phyloP scores from a whole-genome alignment of 2,888 invertebrate species.

The Lasioglossum vierecki region DNA sequence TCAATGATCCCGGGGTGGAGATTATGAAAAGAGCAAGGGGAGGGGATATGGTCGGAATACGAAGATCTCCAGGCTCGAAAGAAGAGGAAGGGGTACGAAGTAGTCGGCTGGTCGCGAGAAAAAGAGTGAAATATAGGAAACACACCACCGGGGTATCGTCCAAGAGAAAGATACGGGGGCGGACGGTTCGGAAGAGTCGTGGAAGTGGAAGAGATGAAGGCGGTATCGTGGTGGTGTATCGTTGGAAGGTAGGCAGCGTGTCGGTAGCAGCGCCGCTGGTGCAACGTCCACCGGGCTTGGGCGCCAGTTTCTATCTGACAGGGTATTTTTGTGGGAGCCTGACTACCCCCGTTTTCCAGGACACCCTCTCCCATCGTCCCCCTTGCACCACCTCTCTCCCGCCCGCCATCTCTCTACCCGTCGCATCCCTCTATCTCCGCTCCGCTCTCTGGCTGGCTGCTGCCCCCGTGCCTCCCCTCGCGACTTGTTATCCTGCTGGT shows the following conservation, averaged over 20 bases:
- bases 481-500: constrained; percentile 76
- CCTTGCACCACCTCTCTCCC: constrained; percentile 9
- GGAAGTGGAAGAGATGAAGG: constrained; percentile 23
- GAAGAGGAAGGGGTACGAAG: neutral
- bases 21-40: constrained; percentile 8
- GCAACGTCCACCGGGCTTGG: constrained; percentile 72
- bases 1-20: constrained; percentile 32
- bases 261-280: constrained; percentile 21
- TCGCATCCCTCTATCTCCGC: constrained; percentile 26
- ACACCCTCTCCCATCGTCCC: constrained; percentile 17
- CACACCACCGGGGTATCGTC: constrained; percentile 13
- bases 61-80: neutral
- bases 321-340: constrained; percentile 78
- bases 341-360: constrained; percentile 66
- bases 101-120: neutral
- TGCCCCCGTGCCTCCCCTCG: constrained; percentile 43
- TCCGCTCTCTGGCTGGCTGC: constrained; percentile 31
- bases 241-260: constrained; percentile 29
- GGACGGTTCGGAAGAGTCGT: neutral
- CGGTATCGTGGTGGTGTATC: constrained; percentile 42
- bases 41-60: neutral
- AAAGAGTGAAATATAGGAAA: constrained; percentile 22
- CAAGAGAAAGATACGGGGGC: constrained; percentile 28
- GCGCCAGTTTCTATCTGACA: constrained; percentile 77
- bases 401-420: neutral